Evolutionary conservation across 37 sponge, comb jelly and placozoan species (phyloP).

Genomic region (Chondrilla cf. caribensis): DNA sequence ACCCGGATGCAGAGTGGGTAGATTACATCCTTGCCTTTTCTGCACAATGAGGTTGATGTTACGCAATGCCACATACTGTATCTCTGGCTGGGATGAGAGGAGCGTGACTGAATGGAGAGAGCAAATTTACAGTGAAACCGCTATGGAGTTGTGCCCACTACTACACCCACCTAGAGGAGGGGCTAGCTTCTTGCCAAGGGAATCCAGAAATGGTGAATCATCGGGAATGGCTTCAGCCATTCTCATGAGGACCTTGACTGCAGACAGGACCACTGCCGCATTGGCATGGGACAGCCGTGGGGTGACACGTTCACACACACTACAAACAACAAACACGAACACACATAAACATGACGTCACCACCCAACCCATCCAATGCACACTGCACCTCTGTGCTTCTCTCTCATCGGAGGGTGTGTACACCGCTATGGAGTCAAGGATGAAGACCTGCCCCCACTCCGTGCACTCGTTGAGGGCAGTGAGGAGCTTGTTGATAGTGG

Average conservation of each 20-base stretch:
- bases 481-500: slow-evolving; percentile 95
- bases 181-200: slow-evolving; percentile 84
- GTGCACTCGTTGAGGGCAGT: slow-evolving; percentile 99
- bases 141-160: neutral
- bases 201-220: slow-evolving; percentile 60
- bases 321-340: neutral
- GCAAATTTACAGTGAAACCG: neutral
- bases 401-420: slow-evolving; percentile 79
- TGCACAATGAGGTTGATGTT: slow-evolving; percentile 99
- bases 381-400: slow-evolving; percentile 83
- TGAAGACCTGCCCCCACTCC: slow-evolving; percentile 99
- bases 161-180: slow-evolving; percentile 81
- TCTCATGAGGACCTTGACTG: slow-evolving; percentile 97
- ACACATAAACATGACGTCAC: neutral
- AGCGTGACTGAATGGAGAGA: slow-evolving; percentile 82
- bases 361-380: neutral
- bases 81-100: slow-evolving; percentile 94
- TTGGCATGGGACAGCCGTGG: slow-evolving; percentile 97
- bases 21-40: slow-evolving; percentile 56
- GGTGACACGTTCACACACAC: slow-evolving; percentile 95
- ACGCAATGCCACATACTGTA: slow-evolving; percentile 97
- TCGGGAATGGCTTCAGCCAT: slow-evolving; percentile 80
- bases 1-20: neutral
- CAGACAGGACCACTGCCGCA: slow-evolving; percentile 97
- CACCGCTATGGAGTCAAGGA: slow-evolving; percentile 83